Conservation (phyloP, 2,113 vertebrate species). For the Oryctolagus cuniculus region DNA sequence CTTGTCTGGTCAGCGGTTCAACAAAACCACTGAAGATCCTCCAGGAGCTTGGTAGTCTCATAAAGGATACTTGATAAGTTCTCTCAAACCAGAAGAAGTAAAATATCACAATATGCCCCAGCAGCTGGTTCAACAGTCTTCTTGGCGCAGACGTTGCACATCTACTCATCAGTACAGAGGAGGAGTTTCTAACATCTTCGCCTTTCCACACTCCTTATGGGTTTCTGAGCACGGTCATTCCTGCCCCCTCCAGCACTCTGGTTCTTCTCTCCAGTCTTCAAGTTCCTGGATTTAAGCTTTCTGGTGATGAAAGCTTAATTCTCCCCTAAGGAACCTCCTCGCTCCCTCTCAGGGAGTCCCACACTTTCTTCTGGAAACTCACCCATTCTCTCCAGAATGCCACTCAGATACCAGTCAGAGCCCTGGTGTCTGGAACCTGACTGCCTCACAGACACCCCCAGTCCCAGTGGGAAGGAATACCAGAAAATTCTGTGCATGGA, state of each 20-base stretch:
- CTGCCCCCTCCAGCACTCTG: not conserved
- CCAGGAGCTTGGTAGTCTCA: not conserved
- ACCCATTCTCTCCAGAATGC: not conserved
- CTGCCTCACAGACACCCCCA: not conserved
- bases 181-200: not conserved
- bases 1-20: not conserved
- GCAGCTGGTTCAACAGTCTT: too few relatives aligned
- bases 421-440: not conserved
- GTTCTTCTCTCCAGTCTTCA: not conserved
- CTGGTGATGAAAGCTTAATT: not conserved
- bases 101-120: not conserved
- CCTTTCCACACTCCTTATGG: not conserved
- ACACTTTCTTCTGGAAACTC: not conserved
- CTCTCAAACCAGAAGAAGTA: not conserved
- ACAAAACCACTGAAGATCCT: not conserved
- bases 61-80: not conserved
- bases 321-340: not conserved
- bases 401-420: not conserved
- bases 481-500: not conserved
- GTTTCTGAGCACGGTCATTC: not conserved
- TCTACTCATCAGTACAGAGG: too few relatives aligned
- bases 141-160: too few relatives aligned
- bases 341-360: not conserved
- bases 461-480: rapidly evolving
- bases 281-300: not conserved